phyloP scores from a whole-genome alignment of 2,113 vertebrate genomes.

The Cyprinodon brontotheroides region DNA sequence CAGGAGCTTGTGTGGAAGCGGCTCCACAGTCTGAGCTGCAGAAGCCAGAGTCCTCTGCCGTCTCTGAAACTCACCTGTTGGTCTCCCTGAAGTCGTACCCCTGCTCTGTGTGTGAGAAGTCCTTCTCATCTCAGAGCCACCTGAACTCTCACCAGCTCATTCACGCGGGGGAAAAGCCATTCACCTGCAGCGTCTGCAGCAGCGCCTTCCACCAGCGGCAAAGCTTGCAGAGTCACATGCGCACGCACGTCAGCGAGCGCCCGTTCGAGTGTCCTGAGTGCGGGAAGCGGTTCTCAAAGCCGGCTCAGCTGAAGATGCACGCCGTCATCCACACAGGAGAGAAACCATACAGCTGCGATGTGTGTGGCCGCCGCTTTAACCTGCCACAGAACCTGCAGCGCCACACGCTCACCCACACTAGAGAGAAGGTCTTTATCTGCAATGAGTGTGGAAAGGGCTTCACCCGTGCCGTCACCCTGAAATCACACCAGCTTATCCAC shows the following conservation, averaged over 20 bases:
- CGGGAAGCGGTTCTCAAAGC: conserved; percentile 73
- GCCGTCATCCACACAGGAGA: conserved; percentile 69
- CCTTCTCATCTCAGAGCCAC: conserved; percentile 64
- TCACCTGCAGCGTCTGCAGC: conserved; percentile 66
- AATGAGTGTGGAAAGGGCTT: conserved; percentile 73
- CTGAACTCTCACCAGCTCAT: conserved; percentile 60
- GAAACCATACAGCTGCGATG: conserved; percentile 68
- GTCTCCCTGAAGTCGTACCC: conserved; percentile 47
- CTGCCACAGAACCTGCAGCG: conserved; percentile 75
- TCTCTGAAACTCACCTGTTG: not conserved
- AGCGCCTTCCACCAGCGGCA: conserved; percentile 67
- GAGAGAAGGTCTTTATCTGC: conserved; percentile 70
- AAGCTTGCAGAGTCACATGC: conserved; percentile 64
- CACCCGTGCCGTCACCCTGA: conserved; percentile 73
- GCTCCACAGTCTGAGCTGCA: conserved; percentile 4
- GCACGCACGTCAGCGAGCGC: conserved; percentile 64
- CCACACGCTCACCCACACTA: conserved; percentile 69
- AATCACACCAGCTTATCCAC: conserved; percentile 77
- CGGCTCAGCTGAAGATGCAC: conserved; percentile 74
- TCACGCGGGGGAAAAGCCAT: conserved; percentile 69
- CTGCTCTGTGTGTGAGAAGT: conserved; percentile 66
- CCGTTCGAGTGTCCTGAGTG: conserved; percentile 67
- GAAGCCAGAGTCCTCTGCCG: not conserved
- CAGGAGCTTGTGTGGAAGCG: conserved; percentile 50
- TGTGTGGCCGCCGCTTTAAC: conserved; percentile 77